Conservation (phyloP, 2,113 vertebrate genomes). For the Dasyurus viverrinus region DNA sequence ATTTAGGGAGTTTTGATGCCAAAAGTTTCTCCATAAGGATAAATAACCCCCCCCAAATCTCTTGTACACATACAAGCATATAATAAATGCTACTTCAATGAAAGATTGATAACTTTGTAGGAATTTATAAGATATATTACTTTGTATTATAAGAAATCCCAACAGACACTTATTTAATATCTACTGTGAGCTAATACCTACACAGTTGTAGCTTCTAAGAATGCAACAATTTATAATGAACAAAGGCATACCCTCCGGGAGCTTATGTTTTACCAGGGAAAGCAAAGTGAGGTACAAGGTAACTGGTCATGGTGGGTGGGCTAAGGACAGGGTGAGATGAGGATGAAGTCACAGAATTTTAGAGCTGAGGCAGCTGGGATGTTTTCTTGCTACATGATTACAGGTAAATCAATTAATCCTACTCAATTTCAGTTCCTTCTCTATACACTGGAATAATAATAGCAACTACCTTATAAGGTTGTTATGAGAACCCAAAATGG, state of each 20-base stretch:
- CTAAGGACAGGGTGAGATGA: too few relatives aligned
- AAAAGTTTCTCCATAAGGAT: not conserved
- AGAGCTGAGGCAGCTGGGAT: not conserved
- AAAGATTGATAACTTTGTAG: not conserved
- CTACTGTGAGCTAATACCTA: not conserved
- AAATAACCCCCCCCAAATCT: not conserved
- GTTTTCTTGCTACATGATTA: not conserved
- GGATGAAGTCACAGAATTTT: not conserved
- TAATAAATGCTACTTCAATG: not conserved
- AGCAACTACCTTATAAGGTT: not conserved
- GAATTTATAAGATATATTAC: not conserved
- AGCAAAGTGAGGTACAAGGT: too few relatives aligned
- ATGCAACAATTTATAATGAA: not conserved
- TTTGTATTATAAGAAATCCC: not conserved
- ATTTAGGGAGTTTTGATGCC: not conserved
- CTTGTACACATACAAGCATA: not conserved
- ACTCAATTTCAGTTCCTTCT: not conserved
- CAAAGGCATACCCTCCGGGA: not conserved
- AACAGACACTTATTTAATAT: not conserved
- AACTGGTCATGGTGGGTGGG: too few relatives aligned
- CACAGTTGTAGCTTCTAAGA: not conserved
- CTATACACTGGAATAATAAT: not conserved
- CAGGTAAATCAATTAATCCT: not conserved
- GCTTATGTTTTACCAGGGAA: not conserved
- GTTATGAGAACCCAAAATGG: not conserved